Evolutionary conservation across 1,140 invertebrate species (phyloP).

Genomic region (Papilio helenus): DNA sequence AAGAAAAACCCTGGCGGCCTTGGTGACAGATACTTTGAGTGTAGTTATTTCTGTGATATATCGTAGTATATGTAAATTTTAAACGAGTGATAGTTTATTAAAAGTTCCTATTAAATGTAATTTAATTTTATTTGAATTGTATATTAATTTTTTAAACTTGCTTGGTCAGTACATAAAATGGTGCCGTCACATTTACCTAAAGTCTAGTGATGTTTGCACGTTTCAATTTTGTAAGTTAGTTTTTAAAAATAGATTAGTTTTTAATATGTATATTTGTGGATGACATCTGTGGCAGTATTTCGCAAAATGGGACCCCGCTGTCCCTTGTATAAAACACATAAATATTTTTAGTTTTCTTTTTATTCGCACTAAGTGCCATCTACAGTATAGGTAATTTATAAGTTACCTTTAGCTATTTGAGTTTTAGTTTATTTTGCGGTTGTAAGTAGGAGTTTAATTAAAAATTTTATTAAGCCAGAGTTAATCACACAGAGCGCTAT

Average conservation of each 20-base stretch:
- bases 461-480: slow-evolving; percentile 19
- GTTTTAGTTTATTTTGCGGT: slow-evolving; percentile 30
- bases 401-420: slow-evolving; percentile 11
- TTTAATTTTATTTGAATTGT: slow-evolving; percentile 44
- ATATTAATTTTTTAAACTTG: slow-evolving; percentile 49
- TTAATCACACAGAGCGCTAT: slow-evolving; percentile 4
- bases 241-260: slow-evolving; percentile 41
- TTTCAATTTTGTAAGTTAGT: slow-evolving; percentile 47
- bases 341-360: slow-evolving; percentile 52
- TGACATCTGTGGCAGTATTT: slow-evolving; percentile 82
- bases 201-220: slow-evolving; percentile 42
- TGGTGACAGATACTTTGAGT: slow-evolving; percentile 84
- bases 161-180: slow-evolving; percentile 63
- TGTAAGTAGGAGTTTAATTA: slow-evolving; percentile 31
- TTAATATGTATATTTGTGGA: slow-evolving; percentile 66
- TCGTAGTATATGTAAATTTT: slow-evolving; percentile 49
- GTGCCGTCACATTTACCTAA: slow-evolving; percentile 24
- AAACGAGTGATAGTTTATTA: slow-evolving; percentile 56
- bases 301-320: slow-evolving; percentile 51
- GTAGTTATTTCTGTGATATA: slow-evolving; percentile 72
- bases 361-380: slow-evolving; percentile 60
- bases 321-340: slow-evolving; percentile 54
- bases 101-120: slow-evolving; percentile 68
- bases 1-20: slow-evolving; percentile 87
- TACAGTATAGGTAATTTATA: slow-evolving; percentile 37